A percentile compares a stretch with the other conserved stretches of the same genome.
phyloP scores from a whole-genome alignment of 1,140 invertebrate genomes.

The Eriocheir sinensis region DNA sequence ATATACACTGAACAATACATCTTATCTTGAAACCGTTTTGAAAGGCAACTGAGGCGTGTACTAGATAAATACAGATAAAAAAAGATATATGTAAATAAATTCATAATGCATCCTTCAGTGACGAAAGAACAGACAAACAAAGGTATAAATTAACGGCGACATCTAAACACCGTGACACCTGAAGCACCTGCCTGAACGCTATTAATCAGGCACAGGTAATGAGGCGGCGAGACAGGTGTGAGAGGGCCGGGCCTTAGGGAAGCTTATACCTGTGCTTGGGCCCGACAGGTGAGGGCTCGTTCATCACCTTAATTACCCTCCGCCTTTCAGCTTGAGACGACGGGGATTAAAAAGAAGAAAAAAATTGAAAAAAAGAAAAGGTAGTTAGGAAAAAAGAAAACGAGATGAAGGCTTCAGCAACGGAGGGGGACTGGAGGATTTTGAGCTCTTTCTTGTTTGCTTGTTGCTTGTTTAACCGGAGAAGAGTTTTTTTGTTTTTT shows the following conservation, averaged over 20 bases:
- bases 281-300: background rate
- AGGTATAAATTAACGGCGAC: background rate
- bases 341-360: background rate
- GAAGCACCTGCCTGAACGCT: background rate
- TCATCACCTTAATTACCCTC: background rate
- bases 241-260: background rate
- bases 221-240: background rate
- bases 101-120: too few relatives aligned
- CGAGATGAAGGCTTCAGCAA: background rate
- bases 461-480: background rate
- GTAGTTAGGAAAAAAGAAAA: background rate
- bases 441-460: background rate
- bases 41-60: too few relatives aligned
- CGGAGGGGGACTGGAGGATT: background rate
- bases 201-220: constrained; percentile 1
- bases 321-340: background rate
- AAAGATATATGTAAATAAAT: too few relatives aligned
- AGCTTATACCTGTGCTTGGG: background rate
- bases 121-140: background rate
- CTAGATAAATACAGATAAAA: too few relatives aligned
- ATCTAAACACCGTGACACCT: background rate
- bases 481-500: too few relatives aligned
- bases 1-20: too few relatives aligned
- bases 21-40: too few relatives aligned
- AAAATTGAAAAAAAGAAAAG: background rate